phyloP scores from a whole-genome alignment of 2,888 invertebrate genomes.

The Meiosimyza platycephala region DNA sequence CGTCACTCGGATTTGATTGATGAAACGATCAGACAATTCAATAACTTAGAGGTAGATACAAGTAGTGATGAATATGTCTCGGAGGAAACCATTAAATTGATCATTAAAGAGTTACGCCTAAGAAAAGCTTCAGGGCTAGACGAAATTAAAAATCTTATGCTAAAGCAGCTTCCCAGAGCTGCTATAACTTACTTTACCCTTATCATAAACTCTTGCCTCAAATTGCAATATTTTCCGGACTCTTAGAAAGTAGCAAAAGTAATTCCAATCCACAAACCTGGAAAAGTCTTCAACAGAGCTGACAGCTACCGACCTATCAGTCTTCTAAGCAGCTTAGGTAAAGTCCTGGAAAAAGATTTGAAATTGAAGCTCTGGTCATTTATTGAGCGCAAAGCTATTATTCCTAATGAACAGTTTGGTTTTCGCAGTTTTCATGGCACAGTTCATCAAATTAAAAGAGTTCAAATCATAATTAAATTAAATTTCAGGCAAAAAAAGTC shows the following conservation, averaged over 20 bases:
- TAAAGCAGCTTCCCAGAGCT: background rate
- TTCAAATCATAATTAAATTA: background rate
- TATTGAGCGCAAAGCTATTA: background rate
- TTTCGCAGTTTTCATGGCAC: background rate
- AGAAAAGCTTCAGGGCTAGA: too few species aligned
- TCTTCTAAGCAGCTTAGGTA: background rate
- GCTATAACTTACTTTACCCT: background rate
- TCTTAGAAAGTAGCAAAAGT: slow-evolving; percentile 6
- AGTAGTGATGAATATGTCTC: too few species aligned
- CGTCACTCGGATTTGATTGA: too few species aligned
- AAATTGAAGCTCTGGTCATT: background rate
- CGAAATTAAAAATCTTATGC: background rate
- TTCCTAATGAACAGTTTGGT: background rate
- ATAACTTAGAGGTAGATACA: too few species aligned
- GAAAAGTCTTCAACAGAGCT: background rate
- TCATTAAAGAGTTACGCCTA: too few species aligned
- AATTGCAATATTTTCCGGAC: slow-evolving; percentile 15
- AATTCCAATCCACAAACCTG: background rate
- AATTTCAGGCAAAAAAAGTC: background rate
- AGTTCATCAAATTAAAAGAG: slow-evolving; percentile 7
- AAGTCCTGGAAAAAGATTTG: background rate
- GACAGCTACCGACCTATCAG: slow-evolving; percentile 4
- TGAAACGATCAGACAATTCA: too few species aligned
- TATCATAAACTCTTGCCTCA: slow-evolving; percentile 11
- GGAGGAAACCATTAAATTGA: too few species aligned